Conservation (phyloP, 1,140 invertebrate genomes). For the Philotrypesis tridentata region DNA sequence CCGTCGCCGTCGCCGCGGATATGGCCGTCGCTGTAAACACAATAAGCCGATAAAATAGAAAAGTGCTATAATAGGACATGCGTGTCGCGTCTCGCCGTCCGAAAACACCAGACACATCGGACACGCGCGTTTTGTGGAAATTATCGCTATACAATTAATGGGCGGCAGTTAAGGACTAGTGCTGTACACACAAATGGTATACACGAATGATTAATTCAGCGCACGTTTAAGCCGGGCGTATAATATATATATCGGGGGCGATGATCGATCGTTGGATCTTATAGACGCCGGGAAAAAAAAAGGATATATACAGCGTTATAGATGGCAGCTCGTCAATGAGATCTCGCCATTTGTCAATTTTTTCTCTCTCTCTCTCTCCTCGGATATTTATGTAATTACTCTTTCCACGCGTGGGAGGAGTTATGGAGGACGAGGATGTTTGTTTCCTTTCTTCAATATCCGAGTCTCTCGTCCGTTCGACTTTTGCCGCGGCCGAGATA, state of each 20-base stretch:
- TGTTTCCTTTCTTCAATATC: background rate
- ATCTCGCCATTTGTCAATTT: background rate
- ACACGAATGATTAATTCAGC: constrained; percentile 17
- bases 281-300: background rate
- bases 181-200: too few relatives aligned
- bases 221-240: background rate
- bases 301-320: background rate
- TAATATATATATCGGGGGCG: background rate
- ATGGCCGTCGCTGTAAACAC: too few relatives aligned
- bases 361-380: too few relatives aligned
- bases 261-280: background rate
- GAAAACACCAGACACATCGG: too few relatives aligned
- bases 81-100: too few relatives aligned
- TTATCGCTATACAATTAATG: constrained; percentile 33
- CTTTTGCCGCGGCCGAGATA: too few relatives aligned
- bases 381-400: constrained; percentile 11
- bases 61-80: too few relatives aligned
- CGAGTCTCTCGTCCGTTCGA: too few relatives aligned
- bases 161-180: background rate
- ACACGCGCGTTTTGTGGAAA: constrained; percentile 1
- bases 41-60: too few relatives aligned
- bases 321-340: background rate
- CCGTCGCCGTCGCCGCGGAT: too few relatives aligned
- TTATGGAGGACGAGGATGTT: background rate
- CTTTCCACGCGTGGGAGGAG: background rate